Percentiles rank a stretch among this genome's conserved stretches.
Evolutionary conservation across 2,797 vertebrate species (phyloP).

Genomic region (Premnoplex brunnescens): DNA sequence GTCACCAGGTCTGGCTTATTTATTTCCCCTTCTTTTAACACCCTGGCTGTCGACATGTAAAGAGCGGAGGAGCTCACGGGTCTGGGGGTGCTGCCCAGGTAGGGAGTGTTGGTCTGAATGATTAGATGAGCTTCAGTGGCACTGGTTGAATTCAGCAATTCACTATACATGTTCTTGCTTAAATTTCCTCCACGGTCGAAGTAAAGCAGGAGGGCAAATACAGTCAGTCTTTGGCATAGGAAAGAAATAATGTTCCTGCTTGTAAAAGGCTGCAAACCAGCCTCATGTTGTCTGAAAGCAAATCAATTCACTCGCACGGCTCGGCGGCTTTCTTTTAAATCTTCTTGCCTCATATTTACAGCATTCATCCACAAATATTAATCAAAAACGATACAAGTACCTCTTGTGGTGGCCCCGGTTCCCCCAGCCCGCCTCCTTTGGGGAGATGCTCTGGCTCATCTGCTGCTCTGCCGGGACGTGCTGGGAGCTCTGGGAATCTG

Average conservation of each 20-base stretch:
- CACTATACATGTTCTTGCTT: slow-evolving; percentile 87
- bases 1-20: slow-evolving; percentile 93
- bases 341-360: not conserved
- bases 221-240: slow-evolving; percentile 19
- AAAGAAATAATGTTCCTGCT: not conserved
- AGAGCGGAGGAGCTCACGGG: slow-evolving; percentile 89
- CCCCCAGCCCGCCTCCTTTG: not conserved
- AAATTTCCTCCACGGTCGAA: not conserved
- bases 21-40: slow-evolving; percentile 88
- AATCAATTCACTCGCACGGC: not conserved
- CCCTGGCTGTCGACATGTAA: slow-evolving; percentile 88
- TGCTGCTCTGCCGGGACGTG: not conserved
- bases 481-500: not conserved
- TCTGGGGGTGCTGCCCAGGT: slow-evolving; percentile 86
- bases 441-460: not conserved
- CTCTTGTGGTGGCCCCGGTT: not conserved
- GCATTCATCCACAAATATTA: not conserved
- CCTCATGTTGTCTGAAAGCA: slow-evolving; percentile 27
- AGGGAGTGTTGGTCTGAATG: slow-evolving; percentile 85
- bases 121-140: slow-evolving; percentile 85
- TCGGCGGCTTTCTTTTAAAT: not conserved
- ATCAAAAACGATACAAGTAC: slow-evolving; percentile 2
- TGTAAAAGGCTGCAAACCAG: not conserved
- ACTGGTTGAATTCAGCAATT: slow-evolving; percentile 90
- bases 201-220: not conserved